Percentiles rank a stretch among this genome's conserved stretches.
Evolutionary conservation across 1,140 invertebrate species (phyloP).

Genomic region (Marisa cornuarietis): DNA sequence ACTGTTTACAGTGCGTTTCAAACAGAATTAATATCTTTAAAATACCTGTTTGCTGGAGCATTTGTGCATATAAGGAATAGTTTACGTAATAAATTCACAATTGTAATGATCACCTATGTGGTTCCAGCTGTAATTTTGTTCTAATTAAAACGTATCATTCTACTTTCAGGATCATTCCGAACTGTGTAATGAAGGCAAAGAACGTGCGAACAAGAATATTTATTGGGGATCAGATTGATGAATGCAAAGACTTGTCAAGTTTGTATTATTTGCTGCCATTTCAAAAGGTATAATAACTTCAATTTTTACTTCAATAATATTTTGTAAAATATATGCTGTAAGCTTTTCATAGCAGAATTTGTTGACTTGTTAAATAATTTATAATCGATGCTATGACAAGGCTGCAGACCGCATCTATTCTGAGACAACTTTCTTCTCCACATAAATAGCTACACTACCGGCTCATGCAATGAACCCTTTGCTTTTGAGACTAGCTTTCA

Average conservation of each 20-base stretch:
- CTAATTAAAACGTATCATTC: conserved; percentile 23
- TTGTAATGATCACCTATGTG: no score
- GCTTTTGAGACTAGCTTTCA: no score
- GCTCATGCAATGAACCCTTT: no score
- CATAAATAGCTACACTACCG: no score
- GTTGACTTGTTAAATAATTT: no score
- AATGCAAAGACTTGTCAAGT: conserved; percentile 94
- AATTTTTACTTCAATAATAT: not conserved
- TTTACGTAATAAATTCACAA: no score
- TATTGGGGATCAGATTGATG: conserved; percentile 91
- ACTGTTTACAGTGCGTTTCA: not conserved
- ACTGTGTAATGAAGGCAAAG: conserved; percentile 98
- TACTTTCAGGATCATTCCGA: conserved; percentile 79
- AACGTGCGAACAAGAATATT: conserved; percentile 92
- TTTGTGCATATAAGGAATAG: not conserved
- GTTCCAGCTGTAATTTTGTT: conserved; percentile 3
- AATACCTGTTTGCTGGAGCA: not conserved
- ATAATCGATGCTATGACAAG: no score
- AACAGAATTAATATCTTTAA: not conserved
- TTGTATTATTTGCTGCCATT: conserved; percentile 94
- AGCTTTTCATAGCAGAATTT: no score
- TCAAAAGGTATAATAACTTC: conserved; percentile 76
- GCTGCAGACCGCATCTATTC: no score
- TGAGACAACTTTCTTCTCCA: no score
- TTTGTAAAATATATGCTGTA: not conserved